Evolutionary conservation across 2,797 vertebrate species (phyloP).

Genomic region (Alauda arvensis): DNA sequence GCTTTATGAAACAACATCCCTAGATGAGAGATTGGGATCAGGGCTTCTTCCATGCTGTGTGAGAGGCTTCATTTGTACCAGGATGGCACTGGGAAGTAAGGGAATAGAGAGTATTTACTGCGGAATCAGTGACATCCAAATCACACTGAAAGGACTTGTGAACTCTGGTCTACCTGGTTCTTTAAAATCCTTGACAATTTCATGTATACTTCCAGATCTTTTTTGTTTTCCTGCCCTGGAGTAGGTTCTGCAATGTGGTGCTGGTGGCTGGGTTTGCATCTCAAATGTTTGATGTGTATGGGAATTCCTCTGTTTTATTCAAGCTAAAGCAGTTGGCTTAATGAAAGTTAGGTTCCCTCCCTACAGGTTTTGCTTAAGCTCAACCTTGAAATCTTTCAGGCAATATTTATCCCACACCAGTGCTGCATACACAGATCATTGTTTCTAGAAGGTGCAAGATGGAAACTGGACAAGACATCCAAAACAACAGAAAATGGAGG

Average conservation of each 20-base stretch:
- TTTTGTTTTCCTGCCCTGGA: not conserved
- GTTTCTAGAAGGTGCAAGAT: not conserved
- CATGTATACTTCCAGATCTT: not conserved
- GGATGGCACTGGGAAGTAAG: not conserved
- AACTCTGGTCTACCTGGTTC: not conserved
- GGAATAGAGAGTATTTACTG: not conserved
- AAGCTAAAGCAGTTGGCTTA: not conserved
- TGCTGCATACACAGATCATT: not conserved
- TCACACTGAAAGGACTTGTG: not conserved
- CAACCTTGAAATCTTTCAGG: not conserved
- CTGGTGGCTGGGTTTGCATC: not conserved
- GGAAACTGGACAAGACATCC: not conserved
- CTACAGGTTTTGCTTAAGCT: not conserved
- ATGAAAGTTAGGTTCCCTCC: not conserved
- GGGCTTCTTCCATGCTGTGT: not conserved
- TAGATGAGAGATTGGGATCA: not conserved
- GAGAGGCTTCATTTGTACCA: not conserved
- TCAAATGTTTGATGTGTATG: not conserved
- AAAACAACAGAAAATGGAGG: not conserved
- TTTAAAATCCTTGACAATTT: not conserved
- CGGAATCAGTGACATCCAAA: not conserved
- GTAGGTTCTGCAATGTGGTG: not conserved
- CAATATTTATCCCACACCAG: not conserved
- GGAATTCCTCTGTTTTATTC: not conserved
- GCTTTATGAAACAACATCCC: not conserved